These are phyloP conservation scores for Priapulus caudatus DNA, from an alignment of 2,888 invertebrate genomes.

Conservation along the genomic window DNA sequence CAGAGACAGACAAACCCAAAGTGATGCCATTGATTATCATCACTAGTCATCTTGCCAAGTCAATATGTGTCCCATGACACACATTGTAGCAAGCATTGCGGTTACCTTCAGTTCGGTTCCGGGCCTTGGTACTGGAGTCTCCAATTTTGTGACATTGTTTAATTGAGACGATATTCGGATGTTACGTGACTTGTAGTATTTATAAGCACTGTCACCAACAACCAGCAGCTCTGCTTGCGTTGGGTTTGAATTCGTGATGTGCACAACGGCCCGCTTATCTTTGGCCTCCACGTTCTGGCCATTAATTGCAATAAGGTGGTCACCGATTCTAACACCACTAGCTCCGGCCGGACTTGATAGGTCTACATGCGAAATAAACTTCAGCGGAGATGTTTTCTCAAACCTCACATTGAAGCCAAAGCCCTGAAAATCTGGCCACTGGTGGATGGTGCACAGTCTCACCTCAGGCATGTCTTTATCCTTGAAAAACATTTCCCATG, in stretches of 20 bases:
- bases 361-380: background rate
- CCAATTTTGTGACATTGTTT: slow-evolving; percentile 1
- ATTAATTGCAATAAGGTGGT: background rate
- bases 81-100: no score
- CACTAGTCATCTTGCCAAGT: no score
- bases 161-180: background rate
- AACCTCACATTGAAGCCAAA: background rate
- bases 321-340: background rate
- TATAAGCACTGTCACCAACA: background rate
- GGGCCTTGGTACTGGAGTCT: background rate
- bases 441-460: background rate
- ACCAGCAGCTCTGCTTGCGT: background rate
- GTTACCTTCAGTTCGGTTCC: no score
- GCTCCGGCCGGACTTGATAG: background rate
- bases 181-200: background rate
- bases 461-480: no score
- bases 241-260: background rate
- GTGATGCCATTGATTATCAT: no score
- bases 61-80: no score
- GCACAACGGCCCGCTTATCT: background rate
- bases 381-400: background rate
- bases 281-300: background rate
- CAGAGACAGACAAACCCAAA: no score
- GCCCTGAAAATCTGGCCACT: background rate
- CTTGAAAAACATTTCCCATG: no score